Evolutionary conservation across 2,797 vertebrate genomes (phyloP), one percentile per base, ranked within the genome.

Genomic region (Microctenopoma lineatum): DNA sequence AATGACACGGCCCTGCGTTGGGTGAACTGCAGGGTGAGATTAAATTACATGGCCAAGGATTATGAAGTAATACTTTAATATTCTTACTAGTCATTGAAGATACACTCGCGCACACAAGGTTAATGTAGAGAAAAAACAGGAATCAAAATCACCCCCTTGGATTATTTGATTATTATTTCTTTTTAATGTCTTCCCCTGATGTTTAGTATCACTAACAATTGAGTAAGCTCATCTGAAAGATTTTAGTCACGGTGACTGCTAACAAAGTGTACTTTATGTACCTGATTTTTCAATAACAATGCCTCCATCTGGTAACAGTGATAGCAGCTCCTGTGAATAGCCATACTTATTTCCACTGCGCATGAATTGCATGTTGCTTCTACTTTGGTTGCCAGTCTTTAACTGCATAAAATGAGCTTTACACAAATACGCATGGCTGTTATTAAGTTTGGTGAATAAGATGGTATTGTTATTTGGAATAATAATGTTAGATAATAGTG

Each of bases 341-440:
- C 36, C 66, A 32, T 13, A 56, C 53, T 54, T 81, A 66, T 59
- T 58, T 34, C n/a, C 66, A 78, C 48, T 72, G 70, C 57, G 56
- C 57, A 36, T 60, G 38, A 52, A 67, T 47, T 41, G 46, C 27
- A 42, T 64, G 34, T 25, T 83, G 57, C 58, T 77, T 83, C 11
- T 50, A 54, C 77, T 73, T 62, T 45, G 39, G 14, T 55, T 64
- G 57, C 4, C 34, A 67, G 26, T 79, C 64, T 51, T 68, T 60
- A 54, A 83, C 58, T 76, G 47, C 44, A 82, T 62, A 54, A 71
- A 75, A 71, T 71, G 32, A 51, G 15, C 78, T 78, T 61, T 71
- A 44, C 53, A 85, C 74, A 62, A 70, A 66, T 75, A 71, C 50
- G 64, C 42, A 73, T 59, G 27, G 52, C 47, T 53, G 42, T 59